These are phyloP conservation scores for Synanthedon myopaeformis DNA, from an alignment of 2,888 invertebrate species.

Conservation along the genomic window DNA sequence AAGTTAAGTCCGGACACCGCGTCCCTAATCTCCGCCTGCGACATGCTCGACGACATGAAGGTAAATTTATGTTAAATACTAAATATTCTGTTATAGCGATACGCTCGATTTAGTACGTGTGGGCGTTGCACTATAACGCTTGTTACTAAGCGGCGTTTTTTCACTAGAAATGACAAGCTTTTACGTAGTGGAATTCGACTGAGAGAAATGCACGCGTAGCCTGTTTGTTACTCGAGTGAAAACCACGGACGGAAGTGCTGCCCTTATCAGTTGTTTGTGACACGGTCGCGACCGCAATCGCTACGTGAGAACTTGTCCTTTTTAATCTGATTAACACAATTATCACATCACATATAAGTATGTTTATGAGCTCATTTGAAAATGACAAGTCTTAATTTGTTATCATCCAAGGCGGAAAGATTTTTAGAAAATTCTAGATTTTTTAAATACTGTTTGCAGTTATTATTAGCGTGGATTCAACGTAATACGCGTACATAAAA, in stretches of 20 bases:
- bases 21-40: constrained; percentile 56
- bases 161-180: constrained; percentile 28
- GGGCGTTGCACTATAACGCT: constrained; percentile 14
- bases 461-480: neutral
- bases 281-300: constrained; percentile 29
- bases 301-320: constrained; percentile 44
- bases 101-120: constrained; percentile 36
- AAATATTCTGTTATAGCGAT: constrained; percentile 31
- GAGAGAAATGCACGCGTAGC: constrained; percentile 11
- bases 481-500: neutral
- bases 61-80: constrained; percentile 44
- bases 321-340: constrained; percentile 4
- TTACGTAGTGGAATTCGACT: constrained; percentile 27
- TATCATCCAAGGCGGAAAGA: no score
- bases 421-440: no score
- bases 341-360: no score
- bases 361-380: no score
- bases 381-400: no score
- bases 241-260: constrained; percentile 47
- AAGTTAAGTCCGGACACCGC: constrained; percentile 58
- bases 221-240: constrained; percentile 24
- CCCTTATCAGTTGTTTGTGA: constrained; percentile 54
- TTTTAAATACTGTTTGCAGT: no score
- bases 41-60: constrained; percentile 65
- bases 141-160: constrained; percentile 20